Evolutionary conservation across 2,888 invertebrate genomes (phyloP).

Genomic region (Nomada hirtipes): DNA sequence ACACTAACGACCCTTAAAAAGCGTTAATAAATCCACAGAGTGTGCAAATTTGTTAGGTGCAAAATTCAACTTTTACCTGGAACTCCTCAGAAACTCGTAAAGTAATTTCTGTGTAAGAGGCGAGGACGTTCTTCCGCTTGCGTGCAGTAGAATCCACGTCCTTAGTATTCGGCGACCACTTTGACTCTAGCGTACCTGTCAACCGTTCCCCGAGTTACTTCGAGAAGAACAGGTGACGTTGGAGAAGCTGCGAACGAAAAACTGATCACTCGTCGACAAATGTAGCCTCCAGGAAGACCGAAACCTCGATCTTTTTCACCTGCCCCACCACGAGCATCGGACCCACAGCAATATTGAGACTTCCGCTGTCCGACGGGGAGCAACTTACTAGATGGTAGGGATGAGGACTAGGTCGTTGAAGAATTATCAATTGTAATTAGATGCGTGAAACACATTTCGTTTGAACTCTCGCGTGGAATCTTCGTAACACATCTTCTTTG

Average conservation of each 20-base stretch:
- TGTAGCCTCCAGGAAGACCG: conserved; percentile 63
- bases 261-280: conserved; percentile 67
- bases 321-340: conserved; percentile 45
- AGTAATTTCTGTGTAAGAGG: not conserved
- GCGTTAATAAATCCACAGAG: not conserved
- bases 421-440: not conserved
- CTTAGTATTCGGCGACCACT: not conserved
- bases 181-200: not conserved
- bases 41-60: not conserved
- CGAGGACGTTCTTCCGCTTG: not conserved
- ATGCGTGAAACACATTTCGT: too few species aligned
- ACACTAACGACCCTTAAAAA: too few species aligned
- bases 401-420: conserved; percentile 9
- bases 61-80: conserved; percentile 8
- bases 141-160: not conserved
- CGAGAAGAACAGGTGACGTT: conserved; percentile 34
- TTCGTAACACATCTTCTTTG: too few species aligned
- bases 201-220: not conserved
- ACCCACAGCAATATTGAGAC: conserved; percentile 15
- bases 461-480: not conserved
- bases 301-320: conserved; percentile 37
- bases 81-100: not conserved
- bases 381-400: conserved; percentile 21
- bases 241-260: conserved; percentile 72
- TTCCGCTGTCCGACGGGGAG: conserved; percentile 4